Conservation (phyloP, 2,113 vertebrate genomes). For the Noturus placidus region DNA sequence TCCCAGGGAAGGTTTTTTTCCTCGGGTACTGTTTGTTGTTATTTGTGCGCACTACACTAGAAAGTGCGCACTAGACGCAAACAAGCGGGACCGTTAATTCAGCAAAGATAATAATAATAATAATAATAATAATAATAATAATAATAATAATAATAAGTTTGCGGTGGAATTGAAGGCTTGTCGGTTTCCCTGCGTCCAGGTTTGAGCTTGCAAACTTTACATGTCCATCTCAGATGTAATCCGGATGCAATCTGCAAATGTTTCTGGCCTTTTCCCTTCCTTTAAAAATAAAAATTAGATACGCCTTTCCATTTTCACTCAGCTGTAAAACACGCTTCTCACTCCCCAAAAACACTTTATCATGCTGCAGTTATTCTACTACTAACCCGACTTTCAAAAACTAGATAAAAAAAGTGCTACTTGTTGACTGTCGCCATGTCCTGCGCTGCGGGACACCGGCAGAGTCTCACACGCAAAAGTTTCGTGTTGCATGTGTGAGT, state of each 20-base stretch:
- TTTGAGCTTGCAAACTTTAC: not conserved
- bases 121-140: not conserved
- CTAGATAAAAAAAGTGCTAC: not conserved
- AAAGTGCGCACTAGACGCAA: not conserved
- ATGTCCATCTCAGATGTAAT: not conserved
- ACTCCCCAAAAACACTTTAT: not conserved
- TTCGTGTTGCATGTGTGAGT: slow-evolving; percentile 10
- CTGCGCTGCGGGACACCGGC: not conserved
- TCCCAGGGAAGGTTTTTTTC: not conserved
- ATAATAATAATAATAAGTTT: not conserved
- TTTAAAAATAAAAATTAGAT: not conserved
- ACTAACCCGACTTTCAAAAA: not conserved
- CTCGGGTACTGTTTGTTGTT: not conserved
- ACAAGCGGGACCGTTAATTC: not conserved
- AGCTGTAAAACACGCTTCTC: not conserved
- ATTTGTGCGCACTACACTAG: not conserved
- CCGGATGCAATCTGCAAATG: not conserved
- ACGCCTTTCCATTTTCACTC: not conserved
- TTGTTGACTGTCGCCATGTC: slow-evolving; percentile 23
- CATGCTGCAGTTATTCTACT: not conserved
- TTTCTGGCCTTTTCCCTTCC: too few relatives aligned
- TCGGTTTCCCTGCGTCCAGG: not conserved
- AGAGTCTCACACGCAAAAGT: slow-evolving; percentile 25
- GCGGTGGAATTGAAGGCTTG: too few relatives aligned
- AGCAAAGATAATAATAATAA: not conserved